A percentile compares a stretch with the other conserved stretches of the same genome.
Evolutionary conservation across 2,888 invertebrate genomes (phyloP).

Genomic region (Polydrusus cervinus): DNA sequence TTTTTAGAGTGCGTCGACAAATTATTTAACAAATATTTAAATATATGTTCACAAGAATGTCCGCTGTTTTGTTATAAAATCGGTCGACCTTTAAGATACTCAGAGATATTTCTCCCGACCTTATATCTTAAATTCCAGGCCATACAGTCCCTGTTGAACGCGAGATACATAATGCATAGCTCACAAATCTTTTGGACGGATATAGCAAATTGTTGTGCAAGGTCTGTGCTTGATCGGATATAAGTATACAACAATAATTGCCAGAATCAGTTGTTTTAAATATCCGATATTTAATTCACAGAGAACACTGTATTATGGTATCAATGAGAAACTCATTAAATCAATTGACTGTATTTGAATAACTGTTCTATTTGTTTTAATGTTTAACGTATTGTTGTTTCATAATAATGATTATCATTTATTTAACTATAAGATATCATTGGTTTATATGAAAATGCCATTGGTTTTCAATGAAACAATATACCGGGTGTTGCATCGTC

Average conservation of each 20-base stretch:
- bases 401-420: no score
- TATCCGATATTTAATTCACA: no score
- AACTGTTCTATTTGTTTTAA: no score
- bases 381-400: no score
- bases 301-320: no score
- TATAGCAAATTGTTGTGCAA: conserved; percentile 10
- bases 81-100: conserved; percentile 1
- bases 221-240: background rate
- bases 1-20: no score
- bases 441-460: no score
- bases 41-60: conserved; percentile 18
- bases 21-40: conserved; percentile 4
- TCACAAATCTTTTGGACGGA: conserved; percentile 16
- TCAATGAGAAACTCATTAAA: no score
- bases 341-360: no score
- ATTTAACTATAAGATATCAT: no score
- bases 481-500: no score
- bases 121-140: conserved; percentile 16
- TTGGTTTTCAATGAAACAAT: no score
- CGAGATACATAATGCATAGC: conserved; percentile 14
- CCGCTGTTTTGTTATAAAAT: conserved; percentile 15
- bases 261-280: background rate
- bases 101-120: conserved; percentile 2
- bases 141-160: conserved; percentile 17
- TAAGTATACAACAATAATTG: background rate